Base-by-base conservation (phyloP, 2,888 invertebrate species). In the Pristionchus mayeri region DNA sequence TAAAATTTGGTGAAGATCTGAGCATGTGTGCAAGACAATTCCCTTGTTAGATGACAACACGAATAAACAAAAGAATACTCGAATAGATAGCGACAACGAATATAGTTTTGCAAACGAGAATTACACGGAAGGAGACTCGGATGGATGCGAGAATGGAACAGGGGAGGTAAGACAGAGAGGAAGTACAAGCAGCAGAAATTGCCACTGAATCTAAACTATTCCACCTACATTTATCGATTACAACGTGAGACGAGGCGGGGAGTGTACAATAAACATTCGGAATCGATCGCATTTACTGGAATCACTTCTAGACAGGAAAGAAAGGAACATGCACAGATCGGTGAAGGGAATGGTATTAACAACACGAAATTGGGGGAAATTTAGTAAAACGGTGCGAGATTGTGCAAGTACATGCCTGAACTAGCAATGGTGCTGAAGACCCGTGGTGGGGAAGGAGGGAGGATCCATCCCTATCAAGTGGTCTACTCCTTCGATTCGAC, bases 401-500 rank as follows among this genome's bases (percentile, higher is more conserved):
- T 54, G 21, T 16, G 16, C 54, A 4, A 54, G 54, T 11, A 37
- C 34, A 34, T 37, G n/a, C 21, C 9, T n/a, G 13, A 27, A 48
- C 16, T 30, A 27, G 18, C 24, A 50, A 50, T 57, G 18, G 21
- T 40, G 80, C 16, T n/a, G 75, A 18, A n/a, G 4, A 80, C 27
- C 54, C 40, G 54, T 48, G 48, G 30, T 7, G 24, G 6, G 76
- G 76, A 13, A 48, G 21, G 30, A 50, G 48, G 18, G 50, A 3
- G 11, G 21, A 78, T 18, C n/a, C n/a, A n/a, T n/a, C n/a, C n/a
- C n/a, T n/a, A n/a, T n/a, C 18, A 21, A 11, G 30, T 78, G 50
- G 11, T 50, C 76, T 78, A 78, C 40, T 80, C 54, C 84, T 88
- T 88, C 24, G 71, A 52, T 54, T 90, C 89, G 13, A 90, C 88